Percentiles rank a stretch among this genome's conserved stretches.
These are phyloP conservation scores for Heterodera schachtii DNA, from an alignment of 1,140 invertebrate genomes.

Conservation along the genomic window DNA sequence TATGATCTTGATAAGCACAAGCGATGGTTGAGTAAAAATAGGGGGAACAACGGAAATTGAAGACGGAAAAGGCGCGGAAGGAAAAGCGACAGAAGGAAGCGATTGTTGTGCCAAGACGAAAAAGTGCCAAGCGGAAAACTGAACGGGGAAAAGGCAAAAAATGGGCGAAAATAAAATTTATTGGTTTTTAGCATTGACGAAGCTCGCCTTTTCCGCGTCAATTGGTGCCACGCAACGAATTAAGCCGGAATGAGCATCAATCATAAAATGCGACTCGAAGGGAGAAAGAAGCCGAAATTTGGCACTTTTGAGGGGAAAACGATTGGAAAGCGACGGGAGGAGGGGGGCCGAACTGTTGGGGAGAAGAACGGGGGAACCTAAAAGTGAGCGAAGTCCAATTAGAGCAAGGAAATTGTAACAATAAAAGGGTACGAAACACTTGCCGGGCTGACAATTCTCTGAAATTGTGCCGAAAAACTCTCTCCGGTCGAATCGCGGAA, in stretches of 20 bases:
- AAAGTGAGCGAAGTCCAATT: not conserved
- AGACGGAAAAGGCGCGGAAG: not conserved
- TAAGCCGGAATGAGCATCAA: not conserved
- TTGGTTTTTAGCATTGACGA: no score
- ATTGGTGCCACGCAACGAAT: conserved; percentile 6
- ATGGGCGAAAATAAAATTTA: no score
- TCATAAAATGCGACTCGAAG: not conserved
- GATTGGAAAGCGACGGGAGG: not conserved
- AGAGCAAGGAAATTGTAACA: no score
- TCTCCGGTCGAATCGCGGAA: no score
- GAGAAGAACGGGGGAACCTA: not conserved
- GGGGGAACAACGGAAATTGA: not conserved
- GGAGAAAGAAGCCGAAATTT: conserved; percentile 8
- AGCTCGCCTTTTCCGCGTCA: not conserved
- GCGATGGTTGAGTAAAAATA: not conserved
- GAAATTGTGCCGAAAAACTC: no score
- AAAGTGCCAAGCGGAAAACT: not conserved
- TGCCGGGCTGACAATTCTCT: no score
- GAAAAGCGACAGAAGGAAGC: not conserved
- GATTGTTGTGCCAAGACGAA: not conserved
- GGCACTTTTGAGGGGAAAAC: not conserved
- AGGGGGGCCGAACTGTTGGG: not conserved
- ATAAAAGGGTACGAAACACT: no score
- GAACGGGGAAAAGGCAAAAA: no score
- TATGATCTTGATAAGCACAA: conserved; percentile 76